Evolutionary conservation across 2,797 vertebrate species (phyloP), one percentile per base, ranked within the genome.

Genomic region (Halcyon smyrnensis): DNA sequence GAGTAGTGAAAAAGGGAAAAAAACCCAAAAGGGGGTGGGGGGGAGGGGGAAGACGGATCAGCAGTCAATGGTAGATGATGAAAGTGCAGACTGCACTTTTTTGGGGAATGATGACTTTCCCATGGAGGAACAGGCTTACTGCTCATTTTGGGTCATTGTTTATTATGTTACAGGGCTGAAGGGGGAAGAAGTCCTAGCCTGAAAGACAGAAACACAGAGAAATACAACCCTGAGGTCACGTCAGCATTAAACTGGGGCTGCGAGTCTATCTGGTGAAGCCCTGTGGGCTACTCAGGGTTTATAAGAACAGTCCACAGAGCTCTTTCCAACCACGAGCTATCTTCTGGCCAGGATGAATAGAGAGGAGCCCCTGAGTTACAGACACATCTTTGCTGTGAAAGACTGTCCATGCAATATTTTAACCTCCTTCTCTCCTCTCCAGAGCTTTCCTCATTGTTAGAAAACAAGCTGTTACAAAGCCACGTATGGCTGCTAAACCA

Each of bases 81-180:
- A 57, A 91, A 89, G n/a, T 9, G 51, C 54, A 84, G 39, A 17
- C 54, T 81, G 69, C 57, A 81, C 73, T 73, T 36, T 81, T 86
- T 28, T 59, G 64, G 71, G 78, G 81, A 85, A 45, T 57, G 64
- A 85, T 51, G 67, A 37, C 36, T 90, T 80, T n/a, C 34, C 64
- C 70, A 51, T 15, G 71, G 71, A 84, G 84, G 41, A 93, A 92
- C 70, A 78, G 91, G 45, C 39, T 89, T 62, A 41, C 13, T 51
- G 83, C 88, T 84, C 46, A 91, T 85, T 93, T 93, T 0, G 0
- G 30, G 76, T 73, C 87, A 92, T 60, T 92, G 45, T 83, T 93
- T 79, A 76, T 92, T 95, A 81, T 60, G 54, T 76, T 88, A 93
- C n/a, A 28, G 46, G 63, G 54, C 37, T 93, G 64, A 87, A 73